A percentile compares a stretch with the other conserved stretches of the same genome.
Conservation (phyloP, 2,888 invertebrate species). For the Morpho helenor region DNA sequence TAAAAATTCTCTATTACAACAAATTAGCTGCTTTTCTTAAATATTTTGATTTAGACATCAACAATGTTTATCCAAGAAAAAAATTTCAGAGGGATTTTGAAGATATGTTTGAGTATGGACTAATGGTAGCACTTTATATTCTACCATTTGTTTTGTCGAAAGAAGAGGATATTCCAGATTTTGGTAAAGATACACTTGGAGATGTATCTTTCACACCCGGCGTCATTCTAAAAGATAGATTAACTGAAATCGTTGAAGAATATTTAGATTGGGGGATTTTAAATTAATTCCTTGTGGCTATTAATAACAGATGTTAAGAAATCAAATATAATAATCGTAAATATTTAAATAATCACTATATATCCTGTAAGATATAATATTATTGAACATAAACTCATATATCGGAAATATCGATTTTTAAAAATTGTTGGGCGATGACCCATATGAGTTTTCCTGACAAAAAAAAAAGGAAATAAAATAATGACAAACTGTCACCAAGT, state of each 20-base stretch:
- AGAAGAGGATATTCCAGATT: constrained; percentile 25
- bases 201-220: constrained; percentile 22
- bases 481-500: too few relatives aligned
- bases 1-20: constrained; percentile 39
- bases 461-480: too few relatives aligned
- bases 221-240: constrained; percentile 25
- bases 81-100: constrained; percentile 29
- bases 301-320: too few relatives aligned
- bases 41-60: constrained; percentile 36
- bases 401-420: too few relatives aligned
- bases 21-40: constrained; percentile 33
- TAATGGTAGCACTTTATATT: constrained; percentile 20
- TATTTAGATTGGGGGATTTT: constrained; percentile 36
- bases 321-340: too few relatives aligned
- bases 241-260: constrained; percentile 34
- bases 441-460: too few relatives aligned
- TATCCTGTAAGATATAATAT: too few relatives aligned
- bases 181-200: constrained; percentile 19
- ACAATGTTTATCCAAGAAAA: constrained; percentile 28
- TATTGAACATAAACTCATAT: too few relatives aligned
- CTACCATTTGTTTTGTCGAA: constrained; percentile 28
- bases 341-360: too few relatives aligned
- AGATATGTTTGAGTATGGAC: constrained; percentile 26
- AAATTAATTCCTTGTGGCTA: too few relatives aligned
- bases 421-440: too few relatives aligned